These are phyloP conservation scores for Meandrina meandrites DNA, from an alignment of 92 coral and sea anemone species.

Conservation along the genomic window DNA sequence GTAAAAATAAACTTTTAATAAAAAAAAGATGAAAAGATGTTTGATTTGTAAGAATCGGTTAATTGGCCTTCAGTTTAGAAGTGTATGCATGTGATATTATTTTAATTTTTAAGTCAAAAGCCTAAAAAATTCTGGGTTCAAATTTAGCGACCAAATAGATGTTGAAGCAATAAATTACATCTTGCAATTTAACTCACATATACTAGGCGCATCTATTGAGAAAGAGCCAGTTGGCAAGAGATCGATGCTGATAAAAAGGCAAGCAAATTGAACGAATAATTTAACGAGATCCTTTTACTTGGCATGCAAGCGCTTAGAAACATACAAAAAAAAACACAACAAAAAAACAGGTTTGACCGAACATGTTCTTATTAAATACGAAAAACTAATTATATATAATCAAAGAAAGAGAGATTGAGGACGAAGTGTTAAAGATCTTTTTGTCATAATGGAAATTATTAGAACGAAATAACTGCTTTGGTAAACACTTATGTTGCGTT, in stretches of 20 bases:
- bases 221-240: not conserved
- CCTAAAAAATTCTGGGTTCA: not conserved
- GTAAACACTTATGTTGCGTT: conserved; percentile 23
- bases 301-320: not conserved
- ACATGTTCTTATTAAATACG: not conserved
- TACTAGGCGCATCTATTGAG: no score
- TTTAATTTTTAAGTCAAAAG: no score
- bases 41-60: no score
- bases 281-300: not conserved
- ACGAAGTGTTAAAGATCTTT: conserved; percentile 1
- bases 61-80: no score
- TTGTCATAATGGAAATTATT: conserved; percentile 10
- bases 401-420: not conserved
- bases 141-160: not conserved
- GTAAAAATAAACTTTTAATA: no score
- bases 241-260: not conserved
- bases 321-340: no score
- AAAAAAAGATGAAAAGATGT: no score
- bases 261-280: not conserved
- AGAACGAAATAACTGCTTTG: conserved; percentile 2
- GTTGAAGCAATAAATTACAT: not conserved
- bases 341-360: not conserved
- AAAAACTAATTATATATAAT: conserved; percentile 19
- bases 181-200: not conserved
- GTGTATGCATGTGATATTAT: no score